Evolutionary conservation across 2,113 vertebrate species (phyloP).

Genomic region (Sorex fumeus): DNA sequence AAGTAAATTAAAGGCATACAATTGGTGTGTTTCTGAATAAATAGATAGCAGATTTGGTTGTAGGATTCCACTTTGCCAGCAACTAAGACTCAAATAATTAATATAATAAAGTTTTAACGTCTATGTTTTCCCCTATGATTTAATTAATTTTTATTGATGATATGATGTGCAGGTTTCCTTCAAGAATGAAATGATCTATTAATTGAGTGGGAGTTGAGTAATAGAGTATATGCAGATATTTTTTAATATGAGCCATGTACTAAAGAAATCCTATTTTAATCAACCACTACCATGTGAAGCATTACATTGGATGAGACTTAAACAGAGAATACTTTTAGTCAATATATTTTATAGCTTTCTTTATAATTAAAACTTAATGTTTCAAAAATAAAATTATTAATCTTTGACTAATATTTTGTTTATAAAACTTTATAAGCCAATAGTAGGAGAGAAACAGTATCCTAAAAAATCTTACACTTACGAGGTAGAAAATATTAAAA

Average conservation of each 20-base stretch:
- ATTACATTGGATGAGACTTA: neutral
- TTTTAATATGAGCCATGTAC: neutral
- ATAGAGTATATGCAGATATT: neutral
- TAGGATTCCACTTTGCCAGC: neutral
- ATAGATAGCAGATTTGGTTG: neutral
- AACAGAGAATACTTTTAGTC: neutral
- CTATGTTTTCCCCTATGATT: neutral
- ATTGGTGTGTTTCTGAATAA: conserved; percentile 31
- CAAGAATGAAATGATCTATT: neutral
- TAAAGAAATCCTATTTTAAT: conserved; percentile 11
- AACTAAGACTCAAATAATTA: neutral
- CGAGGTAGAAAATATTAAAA: neutral
- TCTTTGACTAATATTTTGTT: neutral
- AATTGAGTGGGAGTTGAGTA: neutral
- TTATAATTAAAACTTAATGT: neutral
- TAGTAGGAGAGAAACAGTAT: conserved; percentile 40
- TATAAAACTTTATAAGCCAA: neutral
- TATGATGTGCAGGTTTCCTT: neutral
- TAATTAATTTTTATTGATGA: neutral
- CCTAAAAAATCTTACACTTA: neutral
- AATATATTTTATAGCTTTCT: neutral
- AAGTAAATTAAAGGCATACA: neutral
- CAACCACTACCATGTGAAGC: neutral
- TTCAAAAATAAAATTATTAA: neutral
- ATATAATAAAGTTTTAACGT: neutral